These are phyloP conservation scores for Sebastes iracundus DNA, from an alignment of 2,797 vertebrate species.

Conservation along the genomic window DNA sequence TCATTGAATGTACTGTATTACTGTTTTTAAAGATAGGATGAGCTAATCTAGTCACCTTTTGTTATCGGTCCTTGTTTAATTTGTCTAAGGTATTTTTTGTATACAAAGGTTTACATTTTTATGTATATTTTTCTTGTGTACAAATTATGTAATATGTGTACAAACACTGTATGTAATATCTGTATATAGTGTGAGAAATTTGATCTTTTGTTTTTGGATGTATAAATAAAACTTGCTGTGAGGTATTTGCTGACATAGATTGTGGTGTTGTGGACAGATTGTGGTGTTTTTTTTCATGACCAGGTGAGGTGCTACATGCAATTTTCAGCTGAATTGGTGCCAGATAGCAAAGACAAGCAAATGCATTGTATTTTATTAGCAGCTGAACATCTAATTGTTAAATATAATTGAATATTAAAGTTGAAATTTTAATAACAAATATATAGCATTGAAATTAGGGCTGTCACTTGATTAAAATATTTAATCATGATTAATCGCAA, in stretches of 20 bases:
- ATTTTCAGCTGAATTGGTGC: not conserved
- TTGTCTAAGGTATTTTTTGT: constrained; percentile 99
- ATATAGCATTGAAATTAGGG: too few species aligned
- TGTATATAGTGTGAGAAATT: constrained; percentile 99
- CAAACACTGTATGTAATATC: constrained; percentile 99
- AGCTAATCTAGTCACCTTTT: constrained; percentile 99
- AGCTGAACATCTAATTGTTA: not conserved
- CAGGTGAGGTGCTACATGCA: fast-evolving
- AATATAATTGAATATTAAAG: not conserved
- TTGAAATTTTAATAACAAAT: not conserved
- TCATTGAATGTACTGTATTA: constrained; percentile 99
- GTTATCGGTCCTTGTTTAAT: constrained; percentile 99
- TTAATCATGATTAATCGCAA: not conserved
- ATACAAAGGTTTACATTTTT: constrained; percentile 99
- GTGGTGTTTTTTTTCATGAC: too few species aligned
- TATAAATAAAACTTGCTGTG: constrained; percentile 99
- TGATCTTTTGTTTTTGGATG: constrained; percentile 99
- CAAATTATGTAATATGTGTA: constrained; percentile 99
- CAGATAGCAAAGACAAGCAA: not conserved
- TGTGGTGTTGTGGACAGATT: not conserved
- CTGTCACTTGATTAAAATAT: not conserved
- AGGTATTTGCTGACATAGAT: constrained; percentile 84
- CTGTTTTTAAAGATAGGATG: constrained; percentile 92
- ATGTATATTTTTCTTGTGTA: constrained; percentile 99
- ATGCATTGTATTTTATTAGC: not conserved